Percentiles rank a stretch among this genome's conserved stretches.
Evolutionary conservation across 2,113 vertebrate species (phyloP).

Genomic region (Argyrosomus japonicus): DNA sequence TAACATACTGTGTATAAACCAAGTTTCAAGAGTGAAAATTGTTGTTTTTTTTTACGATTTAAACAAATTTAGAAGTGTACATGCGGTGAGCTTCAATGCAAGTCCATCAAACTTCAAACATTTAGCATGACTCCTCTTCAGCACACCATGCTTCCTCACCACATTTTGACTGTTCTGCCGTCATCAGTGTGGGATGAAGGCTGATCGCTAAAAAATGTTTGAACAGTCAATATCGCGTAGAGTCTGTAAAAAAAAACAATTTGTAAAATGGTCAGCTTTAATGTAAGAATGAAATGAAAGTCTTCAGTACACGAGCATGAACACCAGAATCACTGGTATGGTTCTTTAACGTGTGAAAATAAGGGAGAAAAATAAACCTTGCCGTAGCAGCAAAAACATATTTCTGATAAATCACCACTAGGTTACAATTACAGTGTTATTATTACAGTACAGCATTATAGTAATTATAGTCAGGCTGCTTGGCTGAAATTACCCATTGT

Average conservation of each 20-base stretch:
- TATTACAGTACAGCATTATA: constrained; percentile 30
- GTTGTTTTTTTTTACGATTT: no score
- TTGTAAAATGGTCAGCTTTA: neutral
- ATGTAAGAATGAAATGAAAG: neutral
- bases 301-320: neutral
- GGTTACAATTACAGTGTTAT: constrained; percentile 11
- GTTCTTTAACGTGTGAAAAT: neutral
- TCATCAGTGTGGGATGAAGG: no score
- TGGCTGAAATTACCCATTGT: constrained; percentile 41
- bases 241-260: neutral
- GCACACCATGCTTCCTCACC: neutral
- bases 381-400: neutral
- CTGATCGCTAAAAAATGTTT: neutral
- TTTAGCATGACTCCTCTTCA: neutral
- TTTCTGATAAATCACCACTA: constrained; percentile 20
- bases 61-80: neutral
- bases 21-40: neutral
- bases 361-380: neutral
- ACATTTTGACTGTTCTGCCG: no score
- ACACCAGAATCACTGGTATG: neutral
- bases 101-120: neutral
- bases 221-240: no score
- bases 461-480: constrained; percentile 46
- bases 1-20: no score
- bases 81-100: neutral